Conservation (phyloP, 2,888 invertebrate species). For the Panopea generosa region DNA sequence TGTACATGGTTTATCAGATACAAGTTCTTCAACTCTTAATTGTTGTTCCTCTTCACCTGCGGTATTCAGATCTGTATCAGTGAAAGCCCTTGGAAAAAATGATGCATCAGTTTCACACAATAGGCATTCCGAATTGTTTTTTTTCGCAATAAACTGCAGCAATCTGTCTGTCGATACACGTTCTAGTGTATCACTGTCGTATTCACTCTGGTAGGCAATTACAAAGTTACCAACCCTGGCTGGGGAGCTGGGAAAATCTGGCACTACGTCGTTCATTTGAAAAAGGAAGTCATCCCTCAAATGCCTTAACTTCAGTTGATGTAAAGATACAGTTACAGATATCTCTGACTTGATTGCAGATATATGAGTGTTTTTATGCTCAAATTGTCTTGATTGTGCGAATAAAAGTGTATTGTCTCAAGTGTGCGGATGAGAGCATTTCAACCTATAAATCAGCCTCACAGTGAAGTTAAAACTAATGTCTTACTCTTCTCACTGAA, state of each 20-base stretch:
- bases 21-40: too few relatives aligned
- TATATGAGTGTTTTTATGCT: too few relatives aligned
- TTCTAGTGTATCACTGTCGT: background rate
- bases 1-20: background rate
- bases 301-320: too few relatives aligned
- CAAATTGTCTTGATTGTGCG: too few relatives aligned
- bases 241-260: conserved; percentile 31
- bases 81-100: conserved; percentile 58
- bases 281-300: too few relatives aligned
- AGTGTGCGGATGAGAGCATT: too few relatives aligned
- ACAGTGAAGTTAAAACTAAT: too few relatives aligned
- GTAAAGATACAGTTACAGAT: too few relatives aligned
- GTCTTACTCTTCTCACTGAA: too few relatives aligned
- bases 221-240: conserved; percentile 41
- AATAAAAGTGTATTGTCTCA: too few relatives aligned
- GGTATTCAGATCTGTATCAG: conserved; percentile 19
- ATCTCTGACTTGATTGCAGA: too few relatives aligned
- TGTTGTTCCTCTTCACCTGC: background rate
- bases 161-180: conserved; percentile 26
- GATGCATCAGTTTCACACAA: conserved; percentile 43
- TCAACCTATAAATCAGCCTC: too few relatives aligned
- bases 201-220: conserved; percentile 33
- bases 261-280: conserved; percentile 25
- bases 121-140: background rate
- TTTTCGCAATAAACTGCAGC: conserved; percentile 23